These are phyloP conservation scores for Hydrozoanthus tunicans DNA, from an alignment of 64 coral and sea anemone species.

Conservation along the genomic window DNA sequence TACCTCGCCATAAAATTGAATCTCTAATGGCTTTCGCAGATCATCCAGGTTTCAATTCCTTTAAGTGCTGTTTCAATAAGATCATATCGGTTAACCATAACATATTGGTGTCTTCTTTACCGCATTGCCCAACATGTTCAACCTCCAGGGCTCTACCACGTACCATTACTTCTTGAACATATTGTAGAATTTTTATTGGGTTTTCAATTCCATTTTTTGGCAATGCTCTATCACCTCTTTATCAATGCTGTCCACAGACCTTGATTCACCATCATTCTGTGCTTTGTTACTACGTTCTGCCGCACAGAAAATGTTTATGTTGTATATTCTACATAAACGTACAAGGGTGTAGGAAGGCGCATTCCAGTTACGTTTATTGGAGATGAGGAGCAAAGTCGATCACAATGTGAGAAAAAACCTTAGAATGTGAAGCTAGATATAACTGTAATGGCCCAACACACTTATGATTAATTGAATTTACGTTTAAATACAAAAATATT, in stretches of 20 bases:
- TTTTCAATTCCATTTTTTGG: slow-evolving; percentile 33
- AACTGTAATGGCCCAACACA: no score
- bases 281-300: no score
- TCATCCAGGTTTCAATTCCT: neutral
- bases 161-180: slow-evolving; percentile 52
- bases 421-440: no score
- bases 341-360: no score
- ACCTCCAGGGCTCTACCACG: slow-evolving; percentile 52
- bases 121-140: neutral
- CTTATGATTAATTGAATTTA: no score
- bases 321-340: no score
- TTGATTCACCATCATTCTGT: neutral
- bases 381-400: no score
- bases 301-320: no score
- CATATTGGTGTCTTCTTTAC: slow-evolving; percentile 50
- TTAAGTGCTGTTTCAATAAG: neutral
- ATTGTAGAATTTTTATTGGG: slow-evolving; percentile 48
- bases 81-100: slow-evolving; percentile 39
- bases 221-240: slow-evolving; percentile 21
- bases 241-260: slow-evolving; percentile 5
- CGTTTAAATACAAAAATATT: no score
- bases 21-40: neutral
- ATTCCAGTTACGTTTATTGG: no score
- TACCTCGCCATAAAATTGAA: slow-evolving; percentile 25
- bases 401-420: no score